Evolutionary conservation across 2,797 vertebrate species (phyloP).

Genomic region (Melanitta fusca): DNA sequence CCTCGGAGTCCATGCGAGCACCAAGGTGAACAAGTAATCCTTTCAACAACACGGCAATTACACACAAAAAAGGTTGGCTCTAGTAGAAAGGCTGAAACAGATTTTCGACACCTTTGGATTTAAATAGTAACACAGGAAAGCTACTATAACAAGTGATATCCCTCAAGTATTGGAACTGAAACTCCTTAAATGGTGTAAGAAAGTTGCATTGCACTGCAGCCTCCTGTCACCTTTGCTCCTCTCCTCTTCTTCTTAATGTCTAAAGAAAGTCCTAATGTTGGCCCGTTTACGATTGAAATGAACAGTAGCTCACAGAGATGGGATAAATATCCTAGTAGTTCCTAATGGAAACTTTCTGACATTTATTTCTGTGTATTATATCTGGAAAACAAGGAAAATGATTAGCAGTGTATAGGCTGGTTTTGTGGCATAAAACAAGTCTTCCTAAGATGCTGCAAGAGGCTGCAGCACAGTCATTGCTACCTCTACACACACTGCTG

Average conservation of each 20-base stretch:
- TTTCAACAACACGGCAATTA: background rate
- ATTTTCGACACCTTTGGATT: background rate
- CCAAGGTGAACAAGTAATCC: background rate
- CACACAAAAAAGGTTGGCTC: background rate
- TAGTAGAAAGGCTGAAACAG: background rate
- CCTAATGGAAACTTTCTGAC: background rate
- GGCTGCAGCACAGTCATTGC: background rate
- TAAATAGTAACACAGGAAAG: background rate
- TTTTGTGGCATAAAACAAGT: background rate
- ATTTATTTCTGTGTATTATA: background rate
- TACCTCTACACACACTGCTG: background rate
- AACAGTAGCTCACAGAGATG: background rate
- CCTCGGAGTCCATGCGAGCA: background rate
- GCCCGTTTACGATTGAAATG: background rate
- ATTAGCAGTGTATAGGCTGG: background rate
- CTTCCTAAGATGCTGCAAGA: background rate
- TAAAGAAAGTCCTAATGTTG: background rate
- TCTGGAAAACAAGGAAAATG: background rate
- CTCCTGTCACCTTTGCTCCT: background rate
- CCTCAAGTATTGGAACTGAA: background rate
- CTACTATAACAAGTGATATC: background rate
- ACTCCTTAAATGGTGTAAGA: background rate
- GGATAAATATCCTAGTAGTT: background rate
- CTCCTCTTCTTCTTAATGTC: background rate
- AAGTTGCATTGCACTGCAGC: background rate